Conservation (phyloP, 92 coral and sea anemone species). For the Metridium senile region DNA sequence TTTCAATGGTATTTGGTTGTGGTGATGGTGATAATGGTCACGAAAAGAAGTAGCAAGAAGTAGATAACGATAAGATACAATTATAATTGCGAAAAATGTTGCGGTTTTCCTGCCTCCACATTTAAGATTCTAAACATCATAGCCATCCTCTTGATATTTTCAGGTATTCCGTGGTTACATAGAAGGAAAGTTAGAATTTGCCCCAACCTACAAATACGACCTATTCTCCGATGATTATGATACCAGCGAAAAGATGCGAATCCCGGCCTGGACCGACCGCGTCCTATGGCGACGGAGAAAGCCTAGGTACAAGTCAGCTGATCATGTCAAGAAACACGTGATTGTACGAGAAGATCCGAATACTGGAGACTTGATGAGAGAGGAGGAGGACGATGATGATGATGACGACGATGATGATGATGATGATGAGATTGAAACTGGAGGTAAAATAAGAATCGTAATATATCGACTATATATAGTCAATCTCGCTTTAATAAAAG, state of each 20-base stretch:
- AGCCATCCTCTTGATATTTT: no score
- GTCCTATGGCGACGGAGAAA: conserved; percentile 95
- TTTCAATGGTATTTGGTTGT: no score
- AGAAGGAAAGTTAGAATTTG: conserved; percentile 85
- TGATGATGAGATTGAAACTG: conserved; percentile 44
- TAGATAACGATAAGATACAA: no score
- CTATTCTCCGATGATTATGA: conserved; percentile 97
- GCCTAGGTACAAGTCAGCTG: conserved; percentile 83
- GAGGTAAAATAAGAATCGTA: no score
- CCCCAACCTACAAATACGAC: conserved; percentile 98
- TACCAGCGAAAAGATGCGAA: conserved; percentile 96
- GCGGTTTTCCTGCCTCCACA: no score
- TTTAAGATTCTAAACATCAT: no score
- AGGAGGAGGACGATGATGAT: conserved; percentile 45
- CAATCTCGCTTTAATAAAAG: no score
- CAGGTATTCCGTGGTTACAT: conserved; percentile 93
- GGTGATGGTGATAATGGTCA: no score
- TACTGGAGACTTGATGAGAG: conserved; percentile 17
- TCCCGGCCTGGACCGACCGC: conserved; percentile 99
- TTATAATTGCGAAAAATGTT: no score
- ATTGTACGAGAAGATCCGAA: conserved; percentile 25
- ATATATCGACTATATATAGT: no score
- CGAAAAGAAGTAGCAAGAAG: no score
- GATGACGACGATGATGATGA: conserved; percentile 42
- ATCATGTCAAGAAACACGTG: conserved; percentile 57